These are phyloP conservation scores for Parotocinclus haroldoi DNA, from an alignment of 2,797 vertebrate genomes.

Conservation along the genomic window DNA sequence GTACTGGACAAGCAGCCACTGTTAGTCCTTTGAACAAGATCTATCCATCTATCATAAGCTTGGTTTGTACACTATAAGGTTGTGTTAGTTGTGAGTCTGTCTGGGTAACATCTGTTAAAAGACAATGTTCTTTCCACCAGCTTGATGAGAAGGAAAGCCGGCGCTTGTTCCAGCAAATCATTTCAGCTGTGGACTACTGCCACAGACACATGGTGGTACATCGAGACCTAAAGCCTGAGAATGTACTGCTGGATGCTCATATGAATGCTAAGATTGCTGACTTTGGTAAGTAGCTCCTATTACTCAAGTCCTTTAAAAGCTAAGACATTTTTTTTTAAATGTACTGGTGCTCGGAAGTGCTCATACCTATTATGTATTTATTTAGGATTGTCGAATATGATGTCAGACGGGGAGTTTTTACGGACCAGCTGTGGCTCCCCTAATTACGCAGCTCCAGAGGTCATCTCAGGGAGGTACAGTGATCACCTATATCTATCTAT, in stretches of 20 bases:
- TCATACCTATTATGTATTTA: background rate
- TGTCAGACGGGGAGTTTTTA: constrained; percentile 98
- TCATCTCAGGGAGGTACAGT: constrained; percentile 95
- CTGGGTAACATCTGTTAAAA: constrained; percentile 25
- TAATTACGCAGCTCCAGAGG: constrained; percentile 98
- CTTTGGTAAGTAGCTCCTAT: constrained; percentile 77
- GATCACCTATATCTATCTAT: background rate
- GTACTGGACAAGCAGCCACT: too few relatives aligned
- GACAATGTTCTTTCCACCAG: constrained; percentile 62
- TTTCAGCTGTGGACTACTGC: constrained; percentile 98
- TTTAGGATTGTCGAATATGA: constrained; percentile 97
- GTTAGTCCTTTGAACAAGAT: too few relatives aligned
- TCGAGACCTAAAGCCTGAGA: constrained; percentile 96
- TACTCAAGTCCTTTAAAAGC: background rate
- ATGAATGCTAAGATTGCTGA: constrained; percentile 99
- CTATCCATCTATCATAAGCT: too few relatives aligned
- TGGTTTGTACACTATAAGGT: too few relatives aligned
- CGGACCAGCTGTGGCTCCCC: constrained; percentile 98
- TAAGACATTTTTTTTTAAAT: background rate
- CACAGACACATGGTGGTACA: constrained; percentile 99
- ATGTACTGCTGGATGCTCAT: constrained; percentile 94
- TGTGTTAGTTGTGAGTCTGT: too few relatives aligned
- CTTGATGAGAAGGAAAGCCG: constrained; percentile 97
- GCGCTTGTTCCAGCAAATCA: constrained; percentile 96
- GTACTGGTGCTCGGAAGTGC: background rate